These are phyloP conservation scores for Halocaridina rubra DNA, from an alignment of 2,888 invertebrate species.

Conservation along the genomic window DNA sequence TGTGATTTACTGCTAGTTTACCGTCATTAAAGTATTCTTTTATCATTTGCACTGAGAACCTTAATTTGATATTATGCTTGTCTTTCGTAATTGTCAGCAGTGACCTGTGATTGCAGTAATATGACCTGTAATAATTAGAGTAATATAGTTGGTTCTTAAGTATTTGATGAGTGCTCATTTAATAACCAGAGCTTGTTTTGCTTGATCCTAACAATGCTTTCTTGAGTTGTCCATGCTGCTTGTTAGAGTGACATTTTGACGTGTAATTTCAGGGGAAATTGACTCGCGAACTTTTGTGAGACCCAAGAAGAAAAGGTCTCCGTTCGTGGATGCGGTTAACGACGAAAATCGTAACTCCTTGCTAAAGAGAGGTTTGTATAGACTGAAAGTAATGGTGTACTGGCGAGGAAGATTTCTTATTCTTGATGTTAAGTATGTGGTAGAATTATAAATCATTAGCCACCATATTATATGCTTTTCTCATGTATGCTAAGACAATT, in stretches of 20 bases:
- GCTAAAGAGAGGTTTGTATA: conserved; percentile 50
- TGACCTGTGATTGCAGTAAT: not conserved
- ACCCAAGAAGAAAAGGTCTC: conserved; percentile 55
- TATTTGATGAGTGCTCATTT: not conserved
- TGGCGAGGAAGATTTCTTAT: too few relatives aligned
- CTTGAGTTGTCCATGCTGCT: not conserved
- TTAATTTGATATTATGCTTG: not conserved
- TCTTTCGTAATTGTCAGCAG: not conserved
- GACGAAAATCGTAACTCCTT: conserved; percentile 56
- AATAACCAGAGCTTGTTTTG: not conserved
- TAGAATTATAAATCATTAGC: too few relatives aligned
- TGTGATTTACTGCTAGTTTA: too few relatives aligned
- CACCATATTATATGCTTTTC: too few relatives aligned
- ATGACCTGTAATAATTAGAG: not conserved
- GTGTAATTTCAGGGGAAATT: conserved; percentile 54
- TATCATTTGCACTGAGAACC: not conserved
- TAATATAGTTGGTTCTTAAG: too few relatives aligned
- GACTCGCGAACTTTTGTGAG: conserved; percentile 62
- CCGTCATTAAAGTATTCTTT: too few relatives aligned
- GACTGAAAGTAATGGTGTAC: too few relatives aligned
- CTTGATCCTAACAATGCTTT: not conserved
- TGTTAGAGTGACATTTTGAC: conserved; percentile 27
- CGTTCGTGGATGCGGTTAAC: conserved; percentile 40
- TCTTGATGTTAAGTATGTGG: too few relatives aligned
- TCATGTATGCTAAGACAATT: too few relatives aligned